Evolutionary conservation across 2,888 invertebrate species (phyloP), one percentile per base, ranked within the genome.

Genomic region (Macrosoma leucophasiata): DNA sequence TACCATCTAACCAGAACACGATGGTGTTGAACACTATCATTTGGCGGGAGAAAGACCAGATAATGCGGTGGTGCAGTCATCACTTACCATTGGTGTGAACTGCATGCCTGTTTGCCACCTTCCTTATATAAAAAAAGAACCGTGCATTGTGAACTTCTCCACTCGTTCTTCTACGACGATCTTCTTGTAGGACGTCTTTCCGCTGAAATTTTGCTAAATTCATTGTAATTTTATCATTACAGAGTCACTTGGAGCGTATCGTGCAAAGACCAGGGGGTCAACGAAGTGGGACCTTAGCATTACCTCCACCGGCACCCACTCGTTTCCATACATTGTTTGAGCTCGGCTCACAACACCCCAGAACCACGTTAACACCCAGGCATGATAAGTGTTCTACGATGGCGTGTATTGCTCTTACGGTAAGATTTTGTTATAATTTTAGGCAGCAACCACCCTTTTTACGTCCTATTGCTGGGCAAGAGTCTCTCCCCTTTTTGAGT

Each of bases 311-410:
- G 1, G 79, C 79, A 0, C 82, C 81, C 2, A 90, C 89, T 29
- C 87, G 91, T 20, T 95, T 95, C 69, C 93, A 94, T 36, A 91
- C 93, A 13, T 87, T 94, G n/a, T 95, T 95, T 69, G 95, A 95
- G 62, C 81, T 95, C 48, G 90, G 92, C 1, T 87, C 88, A 1
- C 86, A 85, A 32, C 90, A 91, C 54, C 74, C 87, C 0, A 61
- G 81, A 11, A 84, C 84, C 10, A 79, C 77, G 0, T 64, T 82
- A 13, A 78, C 78, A 0, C 78, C 76, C 0, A 58, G 78, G 30
- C 87, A 87, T 29, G 84, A 92, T 37, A 86, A 87, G 56, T 87
- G 85, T 37, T 93, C 92, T 3, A 91, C 91, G 0, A 69, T 96
- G 39, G 92, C 94, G 6, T 91, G 90, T 67, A 94, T 96, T 41